These are phyloP conservation scores for Rhipidura dahli DNA, from an alignment of 2,113 vertebrate species.

Conservation along the genomic window DNA sequence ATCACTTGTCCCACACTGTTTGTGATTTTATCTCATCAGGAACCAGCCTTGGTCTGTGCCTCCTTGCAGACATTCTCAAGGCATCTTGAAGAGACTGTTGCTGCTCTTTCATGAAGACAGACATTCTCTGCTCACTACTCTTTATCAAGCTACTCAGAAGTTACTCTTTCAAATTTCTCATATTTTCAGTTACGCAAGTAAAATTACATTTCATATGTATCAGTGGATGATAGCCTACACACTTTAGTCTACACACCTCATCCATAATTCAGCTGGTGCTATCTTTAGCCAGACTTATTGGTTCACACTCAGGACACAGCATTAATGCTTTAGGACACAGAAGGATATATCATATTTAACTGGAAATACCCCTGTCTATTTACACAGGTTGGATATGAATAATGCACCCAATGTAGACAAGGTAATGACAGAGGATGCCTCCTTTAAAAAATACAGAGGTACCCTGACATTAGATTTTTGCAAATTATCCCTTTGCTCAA, in stretches of 20 bases:
- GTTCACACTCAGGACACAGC: background rate
- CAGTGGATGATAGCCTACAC: background rate
- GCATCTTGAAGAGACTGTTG: background rate
- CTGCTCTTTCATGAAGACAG: background rate
- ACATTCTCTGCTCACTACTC: background rate
- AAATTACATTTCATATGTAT: background rate
- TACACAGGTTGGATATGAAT: background rate
- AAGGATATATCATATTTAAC: background rate
- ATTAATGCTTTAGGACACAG: background rate
- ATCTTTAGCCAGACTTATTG: background rate
- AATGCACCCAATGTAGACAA: background rate
- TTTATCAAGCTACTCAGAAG: background rate
- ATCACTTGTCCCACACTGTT: background rate
- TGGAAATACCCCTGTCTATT: background rate
- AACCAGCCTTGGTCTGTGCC: background rate
- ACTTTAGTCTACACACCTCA: background rate
- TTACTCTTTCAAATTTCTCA: background rate
- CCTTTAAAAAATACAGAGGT: background rate
- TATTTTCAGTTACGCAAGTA: background rate
- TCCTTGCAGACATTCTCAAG: background rate
- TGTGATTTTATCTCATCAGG: background rate
- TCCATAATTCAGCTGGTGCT: background rate
- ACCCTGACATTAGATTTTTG: background rate
- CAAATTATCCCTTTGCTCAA: background rate
- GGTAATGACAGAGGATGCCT: background rate